These are phyloP conservation scores for Dascyllus trimaculatus DNA, from an alignment of 2,113 vertebrate species.

Conservation along the genomic window DNA sequence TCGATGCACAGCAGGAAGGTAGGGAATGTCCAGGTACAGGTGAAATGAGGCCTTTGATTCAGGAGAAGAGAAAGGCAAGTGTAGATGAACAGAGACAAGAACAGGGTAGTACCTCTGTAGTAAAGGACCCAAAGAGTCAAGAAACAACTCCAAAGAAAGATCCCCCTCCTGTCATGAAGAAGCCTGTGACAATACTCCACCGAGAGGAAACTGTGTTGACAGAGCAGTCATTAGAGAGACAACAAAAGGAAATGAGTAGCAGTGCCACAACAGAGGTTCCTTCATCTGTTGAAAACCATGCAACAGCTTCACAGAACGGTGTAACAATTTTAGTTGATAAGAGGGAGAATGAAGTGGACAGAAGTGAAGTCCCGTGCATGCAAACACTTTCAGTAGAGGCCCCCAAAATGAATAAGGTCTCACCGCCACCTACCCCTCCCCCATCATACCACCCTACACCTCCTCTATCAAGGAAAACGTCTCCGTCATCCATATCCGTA, in stretches of 20 bases:
- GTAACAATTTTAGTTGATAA: conserved; percentile 15
- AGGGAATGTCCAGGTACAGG: conserved; percentile 35
- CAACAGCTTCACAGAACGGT: conserved; percentile 11
- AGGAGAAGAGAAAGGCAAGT: conserved; percentile 12
- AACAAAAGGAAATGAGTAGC: conserved; percentile 12
- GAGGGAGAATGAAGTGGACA: conserved; percentile 5
- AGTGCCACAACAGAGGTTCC: conserved; percentile 20
- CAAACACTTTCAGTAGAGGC: conserved; percentile 53
- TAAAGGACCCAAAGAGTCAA: conserved; percentile 30
- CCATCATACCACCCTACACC: conserved; percentile 91
- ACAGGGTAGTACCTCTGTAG: conserved; percentile 11
- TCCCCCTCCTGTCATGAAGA: conserved; percentile 77
- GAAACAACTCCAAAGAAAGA: conserved; percentile 61
- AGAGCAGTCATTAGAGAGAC: conserved; percentile 30
- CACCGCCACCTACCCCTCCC: conserved; percentile 90
- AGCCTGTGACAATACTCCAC: conserved; percentile 44
- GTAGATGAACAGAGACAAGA: conserved; percentile 38
- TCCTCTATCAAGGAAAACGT: conserved; percentile 85
- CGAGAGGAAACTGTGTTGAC: conserved; percentile 39
- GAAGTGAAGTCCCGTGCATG: conserved; percentile 25
- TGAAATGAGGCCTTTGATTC: conserved; percentile 8
- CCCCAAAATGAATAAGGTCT: conserved; percentile 64
- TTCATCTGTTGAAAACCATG: conserved; percentile 28
- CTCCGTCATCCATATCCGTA: conserved; percentile 50
- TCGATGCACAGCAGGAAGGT: conserved; percentile 14